Evolutionary conservation across 1,140 invertebrate species (phyloP), one percentile per base, ranked within the genome.

Genomic region (Drosophila athabasca): DNA sequence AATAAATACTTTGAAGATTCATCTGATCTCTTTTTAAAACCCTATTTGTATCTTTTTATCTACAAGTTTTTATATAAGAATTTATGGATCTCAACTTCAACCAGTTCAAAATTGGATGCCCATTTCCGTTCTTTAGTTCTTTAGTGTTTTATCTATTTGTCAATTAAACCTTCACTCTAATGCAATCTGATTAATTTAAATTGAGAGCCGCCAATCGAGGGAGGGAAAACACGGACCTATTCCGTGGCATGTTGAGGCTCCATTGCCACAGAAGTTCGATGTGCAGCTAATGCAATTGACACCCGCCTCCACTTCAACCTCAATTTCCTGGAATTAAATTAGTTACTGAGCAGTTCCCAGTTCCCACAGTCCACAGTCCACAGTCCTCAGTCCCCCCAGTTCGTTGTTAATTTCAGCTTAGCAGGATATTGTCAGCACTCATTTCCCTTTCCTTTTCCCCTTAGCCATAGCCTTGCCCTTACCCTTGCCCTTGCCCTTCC

Each of bases 291-390:
- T 61, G 60, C 77, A 65, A 76, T 72, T 59, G 76, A 49, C 52
- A 65, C 41, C 52, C 54, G 46, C 41, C 35, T 24, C 46, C 73
- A 80, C 81, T 77, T 74, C 61, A 77, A 77, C 73, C 74, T 54
- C 78, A 82, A 82, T 87, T 87, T 85, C 82, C 66, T 81, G 79
- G 53, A 82, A 82, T 79, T 65, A 54, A 75, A 87, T 87, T 82
- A 70, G 31, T 67, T 69, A 66, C 66, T 24, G 8, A 49, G 43
- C 8, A 19, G 24, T 11, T 39, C 35, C 3, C 24, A 26, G 24
- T 26, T 4, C 5, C 24, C 24, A 5, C 24, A 26, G 24, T 29
- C n/a, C 45, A 43, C 69, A 72, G 46, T 15, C 41, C 43, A 0
- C 24, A 26, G 49, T 39, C 24, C 24, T 4, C 4, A 24, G 24